These are phyloP conservation scores for Hydrophis major DNA, from an alignment of 2,797 vertebrate species.

Conservation along the genomic window DNA sequence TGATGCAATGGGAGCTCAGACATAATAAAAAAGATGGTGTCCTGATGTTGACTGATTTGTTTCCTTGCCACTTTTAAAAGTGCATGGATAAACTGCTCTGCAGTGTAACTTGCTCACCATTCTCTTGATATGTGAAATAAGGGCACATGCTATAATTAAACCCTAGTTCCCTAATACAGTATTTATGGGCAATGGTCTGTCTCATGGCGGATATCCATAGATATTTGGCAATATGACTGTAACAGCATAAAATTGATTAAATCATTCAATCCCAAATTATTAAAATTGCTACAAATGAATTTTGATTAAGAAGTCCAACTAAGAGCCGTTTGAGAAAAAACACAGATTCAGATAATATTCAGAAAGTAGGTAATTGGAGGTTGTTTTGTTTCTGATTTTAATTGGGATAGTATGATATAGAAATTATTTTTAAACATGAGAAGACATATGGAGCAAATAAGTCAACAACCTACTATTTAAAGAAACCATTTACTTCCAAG, in stretches of 20 bases:
- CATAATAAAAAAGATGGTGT: background rate
- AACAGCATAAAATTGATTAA: background rate
- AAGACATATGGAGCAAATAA: constrained; percentile 43
- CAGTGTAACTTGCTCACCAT: background rate
- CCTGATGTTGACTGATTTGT: background rate
- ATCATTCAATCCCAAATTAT: background rate
- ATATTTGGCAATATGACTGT: background rate
- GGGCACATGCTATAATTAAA: background rate
- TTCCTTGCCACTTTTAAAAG: background rate
- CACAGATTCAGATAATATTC: background rate
- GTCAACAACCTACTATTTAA: constrained; percentile 36
- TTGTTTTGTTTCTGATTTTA: constrained; percentile 23
- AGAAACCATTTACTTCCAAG: constrained; percentile 33
- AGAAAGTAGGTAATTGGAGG: constrained; percentile 6
- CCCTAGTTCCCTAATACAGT: background rate
- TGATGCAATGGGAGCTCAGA: background rate
- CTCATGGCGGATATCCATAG: background rate
- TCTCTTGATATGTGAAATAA: background rate
- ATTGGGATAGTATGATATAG: constrained; percentile 28
- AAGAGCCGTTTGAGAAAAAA: background rate
- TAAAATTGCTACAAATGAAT: background rate
- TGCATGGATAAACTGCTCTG: too few relatives aligned
- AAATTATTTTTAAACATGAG: constrained; percentile 34
- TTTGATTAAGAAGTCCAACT: background rate
- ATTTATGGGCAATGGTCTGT: background rate